Base-by-base conservation (phyloP, 2,113 vertebrate genomes). In the Salvator merianae region DNA sequence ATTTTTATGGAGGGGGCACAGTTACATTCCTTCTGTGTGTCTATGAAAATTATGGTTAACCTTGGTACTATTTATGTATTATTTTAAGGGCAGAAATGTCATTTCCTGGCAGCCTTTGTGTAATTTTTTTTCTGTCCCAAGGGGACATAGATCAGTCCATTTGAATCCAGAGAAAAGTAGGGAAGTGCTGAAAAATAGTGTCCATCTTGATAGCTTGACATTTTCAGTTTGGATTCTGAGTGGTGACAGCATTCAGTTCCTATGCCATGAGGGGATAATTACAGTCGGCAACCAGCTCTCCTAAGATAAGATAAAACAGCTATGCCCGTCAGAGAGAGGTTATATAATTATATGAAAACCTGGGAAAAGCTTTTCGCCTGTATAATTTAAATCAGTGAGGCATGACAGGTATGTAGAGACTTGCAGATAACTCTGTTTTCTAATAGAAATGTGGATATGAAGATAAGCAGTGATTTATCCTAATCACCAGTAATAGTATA, bases 221-320 rank as follows among this genome's bases (percentile, higher is more conserved):
- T 80, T 91, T 94, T 89, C 40, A 50, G 0, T 87, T 85, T 90
- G 81, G 89, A 79, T 30, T 50, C 75, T 14, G 70, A 59, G 4
- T 1, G 65, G 13, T 40, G 79, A 81, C 5, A 81, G 30, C 47
- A 88, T 5, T 78, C 5, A 69, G 22, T 66, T 88, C 81, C 4
- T 28, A 75, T 83, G 32, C 40, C 63, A 71, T 26, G 2, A 77
- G 38, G 69, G 18, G 75, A 85, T 87, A 87, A 79, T 36, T 0
- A 14, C 1, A 76, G 84, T 26, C 28, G 81, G 34, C 80, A 86
- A 22, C 77, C 4, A 82, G 22, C 68, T 85, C 83, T 81, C 53
- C n/a, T 77, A 50, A 83, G 47, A 38, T 77, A 84, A 82, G 70
- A 85, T 32, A 59, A 85, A 85, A 86, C 76, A 73, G 1, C 22